These are phyloP conservation scores for Sturnus vulgaris DNA, from an alignment of 2,113 vertebrate species.

Conservation along the genomic window DNA sequence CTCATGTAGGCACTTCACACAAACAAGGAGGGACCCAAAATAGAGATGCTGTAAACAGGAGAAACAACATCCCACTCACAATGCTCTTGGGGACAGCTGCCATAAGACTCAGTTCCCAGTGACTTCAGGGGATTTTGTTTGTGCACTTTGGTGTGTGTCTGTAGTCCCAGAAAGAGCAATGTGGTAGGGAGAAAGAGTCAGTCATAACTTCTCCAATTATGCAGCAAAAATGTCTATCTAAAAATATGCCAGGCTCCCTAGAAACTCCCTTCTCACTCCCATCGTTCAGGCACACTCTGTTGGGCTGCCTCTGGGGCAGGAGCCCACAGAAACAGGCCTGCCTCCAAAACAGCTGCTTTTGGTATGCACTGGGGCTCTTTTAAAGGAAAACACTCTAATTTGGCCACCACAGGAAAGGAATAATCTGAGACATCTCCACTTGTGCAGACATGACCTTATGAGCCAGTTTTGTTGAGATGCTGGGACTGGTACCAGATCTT, in stretches of 20 bases:
- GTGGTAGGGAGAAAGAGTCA: neutral
- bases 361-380: neutral
- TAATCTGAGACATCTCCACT: neutral
- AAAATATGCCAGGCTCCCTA: neutral
- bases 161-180: neutral
- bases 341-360: neutral
- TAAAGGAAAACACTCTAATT: neutral
- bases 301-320: rapidly evolving
- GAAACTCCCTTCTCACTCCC: rapidly evolving
- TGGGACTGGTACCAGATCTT: neutral
- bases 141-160: neutral
- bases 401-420: neutral
- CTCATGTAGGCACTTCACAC: neutral
- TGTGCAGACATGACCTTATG: neutral
- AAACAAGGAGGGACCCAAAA: neutral
- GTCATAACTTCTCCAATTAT: neutral
- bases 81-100: neutral
- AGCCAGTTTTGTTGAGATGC: neutral
- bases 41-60: neutral
- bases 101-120: neutral
- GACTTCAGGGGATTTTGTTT: neutral
- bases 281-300: neutral
- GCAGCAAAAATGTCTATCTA: neutral
- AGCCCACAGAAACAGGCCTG: neutral
- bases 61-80: neutral